Percentiles rank a stretch among this genome's conserved stretches.
These are phyloP conservation scores for Drosophila quinaria DNA, from an alignment of 2,888 invertebrate genomes.

Conservation along the genomic window DNA sequence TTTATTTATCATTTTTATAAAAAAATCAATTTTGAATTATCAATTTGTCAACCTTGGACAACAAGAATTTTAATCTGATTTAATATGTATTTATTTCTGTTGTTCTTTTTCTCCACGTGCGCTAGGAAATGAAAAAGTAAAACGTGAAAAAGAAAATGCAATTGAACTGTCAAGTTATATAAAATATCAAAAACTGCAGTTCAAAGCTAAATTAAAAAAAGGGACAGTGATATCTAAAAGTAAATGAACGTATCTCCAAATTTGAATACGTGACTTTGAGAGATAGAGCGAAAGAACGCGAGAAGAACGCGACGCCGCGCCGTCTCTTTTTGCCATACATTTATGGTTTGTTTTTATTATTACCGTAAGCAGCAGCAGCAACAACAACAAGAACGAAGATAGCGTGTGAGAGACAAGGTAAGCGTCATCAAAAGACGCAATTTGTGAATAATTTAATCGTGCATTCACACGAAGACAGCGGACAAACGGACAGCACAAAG, in stretches of 20 bases:
- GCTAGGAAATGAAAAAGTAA: constrained; percentile 19
- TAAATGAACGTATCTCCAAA: constrained; percentile 10
- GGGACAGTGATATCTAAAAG: constrained; percentile 18
- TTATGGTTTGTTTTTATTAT: constrained; percentile 54
- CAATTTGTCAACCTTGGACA: constrained; percentile 50
- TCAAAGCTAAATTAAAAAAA: constrained; percentile 5
- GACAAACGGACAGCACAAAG: constrained; percentile 9
- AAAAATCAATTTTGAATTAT: background rate
- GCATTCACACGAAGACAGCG: constrained; percentile 67
- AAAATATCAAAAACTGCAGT: constrained; percentile 32
- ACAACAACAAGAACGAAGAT: constrained; percentile 2
- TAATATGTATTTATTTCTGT: constrained; percentile 57
- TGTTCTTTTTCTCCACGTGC: constrained; percentile 71
- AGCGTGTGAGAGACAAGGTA: constrained; percentile 14
- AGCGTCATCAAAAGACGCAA: constrained; percentile 64
- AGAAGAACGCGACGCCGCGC: constrained; percentile 4
- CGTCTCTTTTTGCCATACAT: constrained; percentile 41
- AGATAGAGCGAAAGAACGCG: background rate
- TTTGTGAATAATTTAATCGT: constrained; percentile 80
- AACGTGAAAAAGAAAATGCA: constrained; percentile 10
- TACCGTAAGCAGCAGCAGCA: constrained; percentile 20
- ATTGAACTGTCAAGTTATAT: constrained; percentile 19
- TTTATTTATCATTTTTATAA: too few species aligned
- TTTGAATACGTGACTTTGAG: constrained; percentile 20
- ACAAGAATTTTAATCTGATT: constrained; percentile 24